These are phyloP conservation scores for Palythoa heliodiscus DNA, from an alignment of 92 coral and sea anemone species.

Conservation along the genomic window DNA sequence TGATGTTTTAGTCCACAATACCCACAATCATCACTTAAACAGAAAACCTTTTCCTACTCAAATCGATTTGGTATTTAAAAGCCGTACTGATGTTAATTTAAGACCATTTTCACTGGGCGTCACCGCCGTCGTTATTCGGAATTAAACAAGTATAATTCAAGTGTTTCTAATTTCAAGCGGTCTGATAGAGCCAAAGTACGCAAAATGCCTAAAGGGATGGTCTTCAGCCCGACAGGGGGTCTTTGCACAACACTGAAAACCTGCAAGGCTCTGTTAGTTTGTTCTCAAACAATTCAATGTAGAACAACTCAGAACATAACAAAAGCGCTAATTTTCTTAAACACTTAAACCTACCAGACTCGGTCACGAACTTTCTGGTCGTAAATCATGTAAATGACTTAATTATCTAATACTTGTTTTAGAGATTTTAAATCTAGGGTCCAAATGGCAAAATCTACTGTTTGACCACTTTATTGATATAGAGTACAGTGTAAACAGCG, in stretches of 20 bases:
- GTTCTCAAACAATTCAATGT: constrained; percentile 27
- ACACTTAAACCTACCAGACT: constrained; percentile 1
- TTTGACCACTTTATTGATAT: constrained; percentile 3
- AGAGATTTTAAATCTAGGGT: neutral
- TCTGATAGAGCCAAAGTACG: constrained; percentile 23
- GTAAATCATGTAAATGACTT: constrained; percentile 32
- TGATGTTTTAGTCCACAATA: neutral
- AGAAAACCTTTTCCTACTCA: neutral
- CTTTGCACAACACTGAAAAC: constrained; percentile 25
- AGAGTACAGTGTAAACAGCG: neutral
- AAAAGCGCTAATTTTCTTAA: constrained; percentile 19
- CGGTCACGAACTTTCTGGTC: constrained; percentile 25
- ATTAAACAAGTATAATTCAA: constrained; percentile 31
- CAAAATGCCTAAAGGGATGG: constrained; percentile 18
- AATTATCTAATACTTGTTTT: constrained; percentile 6
- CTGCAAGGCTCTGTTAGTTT: constrained; percentile 29
- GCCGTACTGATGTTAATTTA: neutral
- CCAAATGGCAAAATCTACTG: neutral
- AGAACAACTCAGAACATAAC: constrained; percentile 4
- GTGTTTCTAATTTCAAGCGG: constrained; percentile 33
- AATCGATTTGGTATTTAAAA: neutral
- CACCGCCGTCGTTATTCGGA: constrained; percentile 20
- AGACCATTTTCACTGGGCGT: constrained; percentile 29
- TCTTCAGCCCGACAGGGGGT: constrained; percentile 26
- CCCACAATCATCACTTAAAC: neutral